These are phyloP conservation scores for Spialia ferax DNA, from an alignment of 2,888 invertebrate genomes.

Conservation along the genomic window DNA sequence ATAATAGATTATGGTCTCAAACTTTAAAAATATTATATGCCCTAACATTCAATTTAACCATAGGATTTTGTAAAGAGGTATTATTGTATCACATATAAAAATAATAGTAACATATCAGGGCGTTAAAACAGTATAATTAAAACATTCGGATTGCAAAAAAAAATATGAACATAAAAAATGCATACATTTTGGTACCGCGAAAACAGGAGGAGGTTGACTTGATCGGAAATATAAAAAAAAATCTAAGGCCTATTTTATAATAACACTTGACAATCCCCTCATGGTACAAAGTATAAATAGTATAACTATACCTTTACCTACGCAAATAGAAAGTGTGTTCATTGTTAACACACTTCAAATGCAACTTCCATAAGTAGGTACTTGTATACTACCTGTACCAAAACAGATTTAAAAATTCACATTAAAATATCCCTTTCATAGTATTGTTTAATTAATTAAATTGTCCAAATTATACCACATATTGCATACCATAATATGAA, in stretches of 20 bases:
- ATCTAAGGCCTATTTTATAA: conserved; percentile 50
- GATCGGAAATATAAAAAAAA: conserved; percentile 62
- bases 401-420: too few species aligned
- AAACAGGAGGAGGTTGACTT: conserved; percentile 84
- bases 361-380: conserved; percentile 69
- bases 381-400: too few species aligned
- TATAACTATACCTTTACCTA: neutral
- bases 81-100: conserved; percentile 37
- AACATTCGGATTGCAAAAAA: conserved; percentile 46
- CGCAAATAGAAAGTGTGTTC: neutral
- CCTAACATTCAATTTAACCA: neutral
- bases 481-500: too few species aligned
- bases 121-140: conserved; percentile 64
- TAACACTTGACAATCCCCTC: conserved; percentile 69
- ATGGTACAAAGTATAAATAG: conserved; percentile 60
- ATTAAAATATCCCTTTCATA: too few species aligned
- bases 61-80: neutral
- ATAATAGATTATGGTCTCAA: too few species aligned
- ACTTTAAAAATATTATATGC: too few species aligned
- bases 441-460: too few species aligned
- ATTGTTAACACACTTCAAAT: conserved; percentile 52
- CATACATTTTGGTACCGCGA: conserved; percentile 62
- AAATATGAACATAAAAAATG: conserved; percentile 21
- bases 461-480: too few species aligned
- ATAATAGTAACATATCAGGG: conserved; percentile 67